Percentiles rank a stretch among this genome's conserved stretches.
phyloP scores from a whole-genome alignment of 2,113 vertebrate species.

The Erythrolamprus reginae region DNA sequence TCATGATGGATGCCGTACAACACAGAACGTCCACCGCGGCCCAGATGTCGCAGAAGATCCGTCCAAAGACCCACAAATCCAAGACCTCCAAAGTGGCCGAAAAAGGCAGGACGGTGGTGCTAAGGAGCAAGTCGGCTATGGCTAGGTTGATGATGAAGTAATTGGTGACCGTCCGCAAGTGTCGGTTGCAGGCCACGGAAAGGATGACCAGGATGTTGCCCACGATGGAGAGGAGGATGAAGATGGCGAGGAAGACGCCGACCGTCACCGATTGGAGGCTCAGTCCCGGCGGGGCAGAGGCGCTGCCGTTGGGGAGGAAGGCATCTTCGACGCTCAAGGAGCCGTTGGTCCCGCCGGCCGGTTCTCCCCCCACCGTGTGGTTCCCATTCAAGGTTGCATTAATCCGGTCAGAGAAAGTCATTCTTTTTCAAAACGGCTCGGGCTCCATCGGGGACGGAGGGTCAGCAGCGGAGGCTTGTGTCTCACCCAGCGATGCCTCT shows the following conservation, averaged over 20 bases:
- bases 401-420: slow-evolving; percentile 81
- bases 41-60: slow-evolving; percentile 97
- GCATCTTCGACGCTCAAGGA: slow-evolving; percentile 63
- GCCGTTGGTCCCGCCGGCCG: slow-evolving; percentile 39
- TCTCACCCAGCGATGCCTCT: not conserved
- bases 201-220: slow-evolving; percentile 97
- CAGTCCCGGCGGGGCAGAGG: slow-evolving; percentile 67
- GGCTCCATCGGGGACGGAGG: slow-evolving; percentile 61
- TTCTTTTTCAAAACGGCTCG: slow-evolving; percentile 64
- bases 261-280: slow-evolving; percentile 81
- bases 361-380: slow-evolving; percentile 65
- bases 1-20: slow-evolving; percentile 98
- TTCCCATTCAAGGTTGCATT: slow-evolving; percentile 81
- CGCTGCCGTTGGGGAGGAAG: slow-evolving; percentile 58
- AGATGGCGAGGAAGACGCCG: slow-evolving; percentile 83
- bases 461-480: slow-evolving; percentile 29
- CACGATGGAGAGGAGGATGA: slow-evolving; percentile 89
- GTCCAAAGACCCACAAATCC: slow-evolving; percentile 93
- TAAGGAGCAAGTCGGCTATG: slow-evolving; percentile 90
- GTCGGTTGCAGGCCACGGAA: slow-evolving; percentile 91
- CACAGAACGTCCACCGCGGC: slow-evolving; percentile 97
- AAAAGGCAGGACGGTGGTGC: slow-evolving; percentile 91
- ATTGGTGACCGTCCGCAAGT: slow-evolving; percentile 94
- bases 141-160: slow-evolving; percentile 97
- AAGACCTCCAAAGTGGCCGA: slow-evolving; percentile 92